Evolutionary conservation across 2,888 invertebrate species (phyloP).

Genomic region (Trichopria drosophilae): DNA sequence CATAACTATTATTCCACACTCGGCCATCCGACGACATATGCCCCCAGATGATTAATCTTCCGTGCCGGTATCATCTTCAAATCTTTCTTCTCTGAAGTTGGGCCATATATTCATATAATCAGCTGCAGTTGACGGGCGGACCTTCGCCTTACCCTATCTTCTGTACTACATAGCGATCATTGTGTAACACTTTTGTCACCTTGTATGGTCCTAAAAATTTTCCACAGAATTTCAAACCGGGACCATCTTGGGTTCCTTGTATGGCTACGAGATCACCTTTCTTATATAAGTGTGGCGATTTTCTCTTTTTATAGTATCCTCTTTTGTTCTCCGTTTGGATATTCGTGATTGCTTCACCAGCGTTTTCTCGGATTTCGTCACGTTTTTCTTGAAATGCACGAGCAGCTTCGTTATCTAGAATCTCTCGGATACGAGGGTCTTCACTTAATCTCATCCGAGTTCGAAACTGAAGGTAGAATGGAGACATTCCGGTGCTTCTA

Average conservation of each 20-base stretch:
- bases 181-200: constrained; percentile 1
- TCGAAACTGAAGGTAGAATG: background rate
- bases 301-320: constrained; percentile 5
- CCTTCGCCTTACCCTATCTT: constrained; percentile 11
- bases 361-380: background rate
- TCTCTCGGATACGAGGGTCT: no score
- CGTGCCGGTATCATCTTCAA: background rate
- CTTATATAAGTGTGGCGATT: constrained; percentile 1
- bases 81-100: constrained; percentile 2
- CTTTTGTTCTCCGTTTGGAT: constrained; percentile 7
- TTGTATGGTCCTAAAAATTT: constrained; percentile 5
- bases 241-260: constrained; percentile 9
- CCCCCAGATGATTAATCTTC: constrained; percentile 1
- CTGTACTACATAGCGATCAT: constrained; percentile 4
- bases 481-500: background rate
- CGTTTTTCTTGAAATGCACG: constrained; percentile 7
- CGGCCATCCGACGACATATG: constrained; percentile 11
- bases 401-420: background rate
- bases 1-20: no score
- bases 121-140: background rate
- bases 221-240: constrained; percentile 13
- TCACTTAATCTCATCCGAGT: no score
- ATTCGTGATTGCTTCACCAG: background rate
- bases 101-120: constrained; percentile 7
- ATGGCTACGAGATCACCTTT: constrained; percentile 15